Percentiles rank a stretch among this genome's conserved stretches.
Conservation (phyloP, 2,113 vertebrate species). For the Apodemus speciosus region DNA sequence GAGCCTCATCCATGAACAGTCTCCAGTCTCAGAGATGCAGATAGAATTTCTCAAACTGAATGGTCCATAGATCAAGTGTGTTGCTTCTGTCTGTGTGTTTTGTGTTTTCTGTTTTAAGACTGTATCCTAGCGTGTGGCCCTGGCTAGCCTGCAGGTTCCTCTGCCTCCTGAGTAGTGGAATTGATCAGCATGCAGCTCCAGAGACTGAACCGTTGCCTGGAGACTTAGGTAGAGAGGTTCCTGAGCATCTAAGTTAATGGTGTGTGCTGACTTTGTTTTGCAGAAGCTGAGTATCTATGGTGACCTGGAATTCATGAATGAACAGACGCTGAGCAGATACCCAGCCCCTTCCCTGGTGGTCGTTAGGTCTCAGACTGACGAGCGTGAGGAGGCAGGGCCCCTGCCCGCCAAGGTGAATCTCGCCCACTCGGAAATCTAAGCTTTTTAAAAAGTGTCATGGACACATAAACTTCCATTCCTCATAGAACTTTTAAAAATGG, state of each 20-base stretch:
- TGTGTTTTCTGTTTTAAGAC: not conserved
- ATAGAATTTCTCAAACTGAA: not conserved
- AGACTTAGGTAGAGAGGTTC: conserved; percentile 26
- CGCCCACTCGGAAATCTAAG: conserved; percentile 89
- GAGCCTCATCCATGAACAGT: conserved; percentile 12
- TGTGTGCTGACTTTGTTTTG: conserved; percentile 76
- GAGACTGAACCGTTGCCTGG: conserved; percentile 33
- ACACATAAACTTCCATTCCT: conserved; percentile 82
- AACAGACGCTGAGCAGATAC: conserved; percentile 93
- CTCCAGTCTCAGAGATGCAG: not conserved
- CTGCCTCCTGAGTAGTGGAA: not conserved
- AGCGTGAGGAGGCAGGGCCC: conserved; percentile 92
- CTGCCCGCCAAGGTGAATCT: conserved; percentile 95
- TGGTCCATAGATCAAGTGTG: conserved; percentile 9
- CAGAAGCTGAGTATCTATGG: conserved; percentile 98
- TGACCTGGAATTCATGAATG: conserved; percentile 92
- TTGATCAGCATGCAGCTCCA: not conserved
- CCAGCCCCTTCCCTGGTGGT: conserved; percentile 92
- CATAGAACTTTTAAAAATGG: conserved; percentile 78
- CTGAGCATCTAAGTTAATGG: conserved; percentile 37
- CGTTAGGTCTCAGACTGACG: conserved; percentile 88
- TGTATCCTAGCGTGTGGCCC: not conserved
- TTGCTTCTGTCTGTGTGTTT: not conserved
- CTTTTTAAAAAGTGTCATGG: conserved; percentile 62
- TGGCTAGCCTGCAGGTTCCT: not conserved